Base-by-base conservation (phyloP, 1,140 invertebrate species). In the Heliconius melpomene region DNA sequence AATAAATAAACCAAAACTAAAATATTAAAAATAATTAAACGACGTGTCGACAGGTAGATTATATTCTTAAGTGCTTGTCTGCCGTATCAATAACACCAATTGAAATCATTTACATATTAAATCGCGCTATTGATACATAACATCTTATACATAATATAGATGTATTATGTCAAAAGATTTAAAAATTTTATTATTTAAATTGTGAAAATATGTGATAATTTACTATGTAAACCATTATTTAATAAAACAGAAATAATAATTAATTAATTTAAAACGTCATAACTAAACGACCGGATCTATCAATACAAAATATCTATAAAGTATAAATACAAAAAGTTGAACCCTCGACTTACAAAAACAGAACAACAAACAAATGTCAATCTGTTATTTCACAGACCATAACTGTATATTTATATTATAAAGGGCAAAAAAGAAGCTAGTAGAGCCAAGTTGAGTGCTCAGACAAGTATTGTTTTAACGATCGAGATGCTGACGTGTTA, bases 381-480 rank as follows among this genome's bases (percentile, higher is more conserved):
- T 66, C 26, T 66, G 60, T 66, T 66, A 66, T 66, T 66, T 66
- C 60, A 66, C 60, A 20, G 23, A 38, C 46, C 54, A 75, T 40
- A 81, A 74, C 32, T 75, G 40, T 70, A 66, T 23, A n/a, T n/a
- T n/a, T n/a, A 72, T 29, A 66, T 66, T 18, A 75, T 75, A 38
- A 40, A 80, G 72, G 52, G 75, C 46, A 79, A 76, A 74, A 46
- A 40, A 77, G 81, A 75, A 75, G 38, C 73, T 81, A 84, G 81
- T 54, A 50, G 72, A 76, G 72, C 72, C 46, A 72, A 77, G 75
- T 79, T 74, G 54, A 66, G 60, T 13, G 60, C 29, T 29, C 60
- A 74, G 73, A 71, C 72, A 75, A 77, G 79, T 46, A 78, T 72
- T 82, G 79, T 84, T 82, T 82, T 79, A 84, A 82, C 79, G 74